Evolutionary conservation across 2,797 vertebrate genomes (phyloP).

Genomic region (Muraenolepis orangiensis): DNA sequence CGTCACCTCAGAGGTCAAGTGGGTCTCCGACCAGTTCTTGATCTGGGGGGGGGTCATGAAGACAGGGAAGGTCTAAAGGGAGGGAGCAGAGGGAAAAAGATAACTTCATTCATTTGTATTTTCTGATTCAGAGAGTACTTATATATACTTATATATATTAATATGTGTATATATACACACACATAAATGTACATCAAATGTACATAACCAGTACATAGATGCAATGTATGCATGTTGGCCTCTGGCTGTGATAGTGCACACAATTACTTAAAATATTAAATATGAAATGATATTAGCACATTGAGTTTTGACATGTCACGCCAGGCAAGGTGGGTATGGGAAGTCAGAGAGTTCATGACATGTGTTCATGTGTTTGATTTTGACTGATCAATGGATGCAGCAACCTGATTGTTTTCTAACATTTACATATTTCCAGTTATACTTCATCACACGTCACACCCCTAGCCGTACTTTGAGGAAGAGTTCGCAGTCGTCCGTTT

Average conservation of each 20-base stretch:
- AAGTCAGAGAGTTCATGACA: not conserved
- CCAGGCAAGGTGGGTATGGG: not conserved
- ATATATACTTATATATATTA: not conserved
- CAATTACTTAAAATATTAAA: not conserved
- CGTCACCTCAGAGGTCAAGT: constrained; percentile 54
- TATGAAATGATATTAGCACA: not conserved
- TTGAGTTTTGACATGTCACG: not conserved
- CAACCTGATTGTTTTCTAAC: not conserved
- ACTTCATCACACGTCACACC: not conserved
- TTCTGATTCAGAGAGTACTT: not conserved
- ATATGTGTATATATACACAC: too few relatives aligned
- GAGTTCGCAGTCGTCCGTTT: constrained; percentile 54
- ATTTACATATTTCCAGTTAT: not conserved
- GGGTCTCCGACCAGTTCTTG: constrained; percentile 59
- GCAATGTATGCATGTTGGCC: too few relatives aligned
- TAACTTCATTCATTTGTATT: not conserved
- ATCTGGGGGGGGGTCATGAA: constrained; percentile 35
- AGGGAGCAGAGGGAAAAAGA: not conserved
- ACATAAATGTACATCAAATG: too few relatives aligned
- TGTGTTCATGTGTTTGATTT: not conserved
- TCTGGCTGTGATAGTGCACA: not conserved
- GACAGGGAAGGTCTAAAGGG: constrained; percentile 51
- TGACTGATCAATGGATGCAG: not conserved
- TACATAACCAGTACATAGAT: too few relatives aligned
- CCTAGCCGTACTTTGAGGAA: constrained; percentile 65